phyloP scores from a whole-genome alignment of 2,888 invertebrate species.

The Patella ulyssiponensis region DNA sequence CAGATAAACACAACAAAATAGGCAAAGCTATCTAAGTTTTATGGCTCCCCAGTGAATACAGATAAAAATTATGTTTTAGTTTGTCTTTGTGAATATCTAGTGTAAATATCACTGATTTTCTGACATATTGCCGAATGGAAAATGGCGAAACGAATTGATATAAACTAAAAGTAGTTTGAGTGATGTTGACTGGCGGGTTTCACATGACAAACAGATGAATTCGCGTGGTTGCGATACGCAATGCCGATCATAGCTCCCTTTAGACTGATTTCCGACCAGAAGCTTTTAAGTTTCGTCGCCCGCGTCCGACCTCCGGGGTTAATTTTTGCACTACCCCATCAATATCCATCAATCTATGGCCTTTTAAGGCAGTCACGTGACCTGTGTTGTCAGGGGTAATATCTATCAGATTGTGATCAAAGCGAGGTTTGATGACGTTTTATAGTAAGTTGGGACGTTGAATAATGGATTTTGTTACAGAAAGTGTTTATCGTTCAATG shows the following conservation, averaged over 20 bases:
- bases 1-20: too few relatives aligned
- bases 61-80: too few relatives aligned
- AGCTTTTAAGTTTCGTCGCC: slow-evolving; percentile 13
- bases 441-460: neutral
- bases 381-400: neutral
- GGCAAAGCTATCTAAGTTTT: too few relatives aligned
- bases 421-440: slow-evolving; percentile 6
- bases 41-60: too few relatives aligned
- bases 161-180: too few relatives aligned
- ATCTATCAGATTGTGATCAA: slow-evolving; percentile 11
- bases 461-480: neutral
- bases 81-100: too few relatives aligned
- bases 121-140: too few relatives aligned
- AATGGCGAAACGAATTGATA: too few relatives aligned
- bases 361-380: slow-evolving; percentile 12
- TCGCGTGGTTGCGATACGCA: neutral
- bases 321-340: slow-evolving; percentile 5
- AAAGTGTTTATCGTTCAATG: too few relatives aligned
- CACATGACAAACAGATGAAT: too few relatives aligned
- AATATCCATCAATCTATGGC: slow-evolving; percentile 9
- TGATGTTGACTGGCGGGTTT: too few relatives aligned
- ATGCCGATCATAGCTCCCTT: neutral
- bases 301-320: slow-evolving; percentile 9
- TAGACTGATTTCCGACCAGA: neutral
- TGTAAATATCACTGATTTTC: too few relatives aligned